Evolutionary conservation across 37 sponge, comb jelly and placozoan species (phyloP).

Genomic region (Dysidea cf. avara): DNA sequence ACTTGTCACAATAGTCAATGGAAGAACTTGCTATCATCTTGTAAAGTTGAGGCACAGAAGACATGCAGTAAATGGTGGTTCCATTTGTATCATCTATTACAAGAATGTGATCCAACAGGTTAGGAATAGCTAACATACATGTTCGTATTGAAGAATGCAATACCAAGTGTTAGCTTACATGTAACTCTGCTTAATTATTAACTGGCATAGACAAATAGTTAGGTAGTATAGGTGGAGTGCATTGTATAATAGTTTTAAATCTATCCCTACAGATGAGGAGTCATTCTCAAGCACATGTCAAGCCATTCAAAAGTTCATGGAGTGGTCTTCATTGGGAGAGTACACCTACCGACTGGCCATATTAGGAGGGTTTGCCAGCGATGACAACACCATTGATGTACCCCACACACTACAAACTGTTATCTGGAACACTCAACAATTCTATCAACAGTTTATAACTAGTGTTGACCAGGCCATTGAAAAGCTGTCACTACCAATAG

Average conservation of each 20-base stretch:
- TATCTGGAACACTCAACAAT: conserved; percentile 44
- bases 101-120: neutral
- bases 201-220: too few relatives aligned
- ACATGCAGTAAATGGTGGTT: conserved; percentile 71
- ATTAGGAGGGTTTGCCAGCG: conserved; percentile 26
- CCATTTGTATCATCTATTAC: conserved; percentile 42
- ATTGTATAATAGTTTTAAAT: too few relatives aligned
- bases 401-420: neutral
- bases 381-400: too few relatives aligned
- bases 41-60: neutral
- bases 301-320: conserved; percentile 63
- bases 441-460: conserved; percentile 67
- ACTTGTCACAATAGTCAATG: conserved; percentile 71
- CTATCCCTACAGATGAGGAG: too few relatives aligned
- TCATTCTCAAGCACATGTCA: too few relatives aligned
- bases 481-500: conserved; percentile 46
- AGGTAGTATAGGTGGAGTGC: too few relatives aligned
- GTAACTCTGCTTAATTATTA: too few relatives aligned
- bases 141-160: neutral
- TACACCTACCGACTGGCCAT: conserved; percentile 47
- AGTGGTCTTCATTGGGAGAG: conserved; percentile 69
- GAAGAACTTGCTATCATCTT: conserved; percentile 38
- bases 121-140: neutral
- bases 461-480: conserved; percentile 35
- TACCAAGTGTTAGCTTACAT: too few relatives aligned